These are phyloP conservation scores for Silurus glanis DNA, from an alignment of 2,113 vertebrate species.

Conservation along the genomic window DNA sequence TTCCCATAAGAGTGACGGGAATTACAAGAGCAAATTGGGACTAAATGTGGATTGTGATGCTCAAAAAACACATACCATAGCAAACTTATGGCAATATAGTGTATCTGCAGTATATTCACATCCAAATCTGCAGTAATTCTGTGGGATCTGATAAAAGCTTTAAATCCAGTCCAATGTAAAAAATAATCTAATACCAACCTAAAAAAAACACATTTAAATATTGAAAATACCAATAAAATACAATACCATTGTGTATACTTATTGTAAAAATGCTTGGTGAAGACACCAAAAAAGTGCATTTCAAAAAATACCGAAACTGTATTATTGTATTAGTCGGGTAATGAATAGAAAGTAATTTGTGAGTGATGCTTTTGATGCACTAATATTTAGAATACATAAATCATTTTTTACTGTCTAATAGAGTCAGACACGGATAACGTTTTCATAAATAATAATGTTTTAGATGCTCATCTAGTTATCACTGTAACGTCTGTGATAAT, in stretches of 20 bases:
- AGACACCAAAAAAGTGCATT: background rate
- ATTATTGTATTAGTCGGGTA: too few species aligned
- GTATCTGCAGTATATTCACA: too few species aligned
- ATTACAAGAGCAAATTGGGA: too few species aligned
- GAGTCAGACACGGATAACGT: background rate
- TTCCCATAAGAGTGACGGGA: too few species aligned
- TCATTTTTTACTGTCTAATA: background rate
- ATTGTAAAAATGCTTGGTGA: background rate
- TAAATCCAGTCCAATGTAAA: constrained; percentile 9
- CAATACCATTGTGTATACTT: background rate
- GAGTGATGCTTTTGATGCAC: background rate
- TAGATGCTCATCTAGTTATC: background rate
- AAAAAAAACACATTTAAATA: too few species aligned
- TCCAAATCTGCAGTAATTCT: constrained; percentile 30
- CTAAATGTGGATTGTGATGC: too few species aligned
- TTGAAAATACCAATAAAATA: too few species aligned
- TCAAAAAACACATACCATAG: too few species aligned
- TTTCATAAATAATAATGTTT: background rate
- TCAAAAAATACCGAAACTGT: background rate
- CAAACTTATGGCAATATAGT: too few species aligned
- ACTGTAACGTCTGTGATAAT: background rate
- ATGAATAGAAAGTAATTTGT: too few species aligned
- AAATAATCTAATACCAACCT: background rate
- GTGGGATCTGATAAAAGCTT: constrained; percentile 27
- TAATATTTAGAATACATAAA: background rate